phyloP scores from a whole-genome alignment of 2,888 invertebrate species.

The Lacanobia oleracea region DNA sequence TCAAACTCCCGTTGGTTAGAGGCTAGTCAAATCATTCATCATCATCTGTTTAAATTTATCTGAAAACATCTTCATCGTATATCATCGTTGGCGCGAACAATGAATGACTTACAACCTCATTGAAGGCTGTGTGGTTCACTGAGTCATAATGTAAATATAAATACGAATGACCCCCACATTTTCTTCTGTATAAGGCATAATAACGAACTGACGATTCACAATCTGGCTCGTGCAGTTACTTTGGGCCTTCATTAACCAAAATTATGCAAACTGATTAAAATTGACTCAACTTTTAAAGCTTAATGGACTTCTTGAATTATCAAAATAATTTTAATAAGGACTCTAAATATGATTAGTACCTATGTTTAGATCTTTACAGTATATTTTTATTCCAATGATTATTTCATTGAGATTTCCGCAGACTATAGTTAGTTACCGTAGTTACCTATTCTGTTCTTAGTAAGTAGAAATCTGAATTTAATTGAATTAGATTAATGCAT shows the following conservation, averaged over 20 bases:
- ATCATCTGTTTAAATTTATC: not conserved
- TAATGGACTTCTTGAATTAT: not conserved
- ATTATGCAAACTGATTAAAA: not conserved
- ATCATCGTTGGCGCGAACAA: slow-evolving; percentile 34
- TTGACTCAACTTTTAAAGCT: not conserved
- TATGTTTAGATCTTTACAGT: too few species aligned
- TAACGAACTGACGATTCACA: slow-evolving; percentile 5
- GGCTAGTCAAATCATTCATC: not conserved
- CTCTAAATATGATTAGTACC: too few species aligned
- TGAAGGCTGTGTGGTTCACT: slow-evolving; percentile 55
- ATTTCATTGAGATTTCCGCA: not conserved
- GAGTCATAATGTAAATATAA: slow-evolving; percentile 56
- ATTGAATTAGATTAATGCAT: not conserved
- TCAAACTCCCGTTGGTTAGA: not conserved
- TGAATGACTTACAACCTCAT: slow-evolving; percentile 54
- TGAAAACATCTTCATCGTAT: slow-evolving; percentile 9
- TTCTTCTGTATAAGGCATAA: slow-evolving; percentile 30
- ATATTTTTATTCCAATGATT: not conserved
- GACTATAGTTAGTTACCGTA: not conserved
- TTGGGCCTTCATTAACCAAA: slow-evolving; percentile 14
- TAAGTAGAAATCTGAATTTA: too few species aligned
- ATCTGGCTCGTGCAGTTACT: not conserved
- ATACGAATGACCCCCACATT: slow-evolving; percentile 47
- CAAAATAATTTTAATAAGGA: too few species aligned
- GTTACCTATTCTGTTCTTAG: too few species aligned